These are phyloP conservation scores for Nomada goodeniana DNA, from an alignment of 2,888 invertebrate genomes.

Conservation along the genomic window DNA sequence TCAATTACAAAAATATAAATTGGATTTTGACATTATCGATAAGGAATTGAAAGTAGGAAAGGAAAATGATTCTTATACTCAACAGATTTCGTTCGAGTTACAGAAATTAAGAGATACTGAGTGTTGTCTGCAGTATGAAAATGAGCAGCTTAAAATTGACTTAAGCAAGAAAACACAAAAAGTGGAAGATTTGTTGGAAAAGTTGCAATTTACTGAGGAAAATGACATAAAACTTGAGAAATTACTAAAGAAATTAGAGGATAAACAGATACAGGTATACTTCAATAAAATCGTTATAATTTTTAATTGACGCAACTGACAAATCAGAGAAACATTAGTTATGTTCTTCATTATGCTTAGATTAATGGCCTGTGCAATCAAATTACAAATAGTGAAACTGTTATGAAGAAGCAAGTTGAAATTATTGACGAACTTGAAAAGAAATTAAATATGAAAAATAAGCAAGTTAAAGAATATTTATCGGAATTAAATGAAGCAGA, in stretches of 20 bases:
- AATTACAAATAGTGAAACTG: constrained; percentile 56
- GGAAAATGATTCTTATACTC: constrained; percentile 40
- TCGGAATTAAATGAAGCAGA: constrained; percentile 70
- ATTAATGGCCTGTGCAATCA: constrained; percentile 52
- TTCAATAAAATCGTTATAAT: neutral
- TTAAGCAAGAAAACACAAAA: constrained; percentile 57
- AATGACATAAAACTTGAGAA: constrained; percentile 50
- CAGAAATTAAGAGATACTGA: constrained; percentile 49
- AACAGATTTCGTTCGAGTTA: constrained; percentile 51
- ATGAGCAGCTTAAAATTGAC: constrained; percentile 60
- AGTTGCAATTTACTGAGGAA: constrained; percentile 68
- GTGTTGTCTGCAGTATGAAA: constrained; percentile 57
- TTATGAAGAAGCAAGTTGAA: constrained; percentile 59
- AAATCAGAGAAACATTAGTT: constrained; percentile 4
- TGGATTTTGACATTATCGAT: constrained; percentile 74
- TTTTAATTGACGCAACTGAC: too few relatives aligned
- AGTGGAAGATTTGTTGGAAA: constrained; percentile 53
- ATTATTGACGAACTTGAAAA: constrained; percentile 69
- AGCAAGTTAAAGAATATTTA: constrained; percentile 64
- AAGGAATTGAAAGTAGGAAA: constrained; percentile 71
- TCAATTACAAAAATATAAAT: constrained; percentile 71
- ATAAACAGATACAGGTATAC: constrained; percentile 50
- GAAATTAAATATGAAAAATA: constrained; percentile 66
- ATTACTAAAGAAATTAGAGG: constrained; percentile 42
- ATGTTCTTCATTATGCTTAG: constrained; percentile 37